These are phyloP conservation scores for Oenanthe oenanthe DNA, from an alignment of 2,113 vertebrate genomes.

Conservation along the genomic window DNA sequence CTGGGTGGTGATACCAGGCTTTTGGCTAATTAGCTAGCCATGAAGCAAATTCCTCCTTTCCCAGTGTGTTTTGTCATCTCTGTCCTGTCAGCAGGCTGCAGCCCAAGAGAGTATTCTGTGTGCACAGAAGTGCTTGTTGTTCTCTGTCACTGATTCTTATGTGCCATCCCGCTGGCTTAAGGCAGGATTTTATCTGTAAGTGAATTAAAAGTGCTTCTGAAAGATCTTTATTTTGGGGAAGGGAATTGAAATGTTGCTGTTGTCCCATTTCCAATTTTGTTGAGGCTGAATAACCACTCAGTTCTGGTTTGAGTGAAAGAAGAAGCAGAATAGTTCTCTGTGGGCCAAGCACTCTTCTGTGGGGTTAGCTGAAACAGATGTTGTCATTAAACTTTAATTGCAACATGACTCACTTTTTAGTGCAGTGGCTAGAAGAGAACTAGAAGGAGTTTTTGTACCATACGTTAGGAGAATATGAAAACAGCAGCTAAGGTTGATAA, in stretches of 20 bases:
- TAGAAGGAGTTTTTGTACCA: not conserved
- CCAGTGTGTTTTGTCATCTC: not conserved
- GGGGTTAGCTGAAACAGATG: conserved; percentile 18
- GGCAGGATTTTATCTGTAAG: conserved; percentile 36
- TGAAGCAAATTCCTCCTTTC: conserved; percentile 13
- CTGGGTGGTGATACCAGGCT: not conserved
- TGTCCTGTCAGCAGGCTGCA: not conserved
- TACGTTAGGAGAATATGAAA: not conserved
- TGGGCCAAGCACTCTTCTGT: not conserved
- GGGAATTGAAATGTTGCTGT: not conserved
- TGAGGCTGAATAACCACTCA: conserved; percentile 7
- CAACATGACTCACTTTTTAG: not conserved
- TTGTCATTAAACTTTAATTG: conserved; percentile 51
- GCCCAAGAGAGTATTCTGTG: not conserved
- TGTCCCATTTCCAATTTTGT: conserved; percentile 14
- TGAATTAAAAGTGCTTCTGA: conserved; percentile 26
- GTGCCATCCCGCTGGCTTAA: not conserved
- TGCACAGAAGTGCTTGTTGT: conserved; percentile 5
- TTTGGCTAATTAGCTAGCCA: not conserved
- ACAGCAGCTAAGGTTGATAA: not conserved
- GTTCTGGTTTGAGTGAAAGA: conserved; percentile 20
- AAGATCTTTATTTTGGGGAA: not conserved
- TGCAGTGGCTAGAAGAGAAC: not conserved
- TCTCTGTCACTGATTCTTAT: not conserved
- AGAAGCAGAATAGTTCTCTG: not conserved